These are phyloP conservation scores for Anthoptus insignis DNA, from an alignment of 2,888 invertebrate genomes.

Conservation along the genomic window DNA sequence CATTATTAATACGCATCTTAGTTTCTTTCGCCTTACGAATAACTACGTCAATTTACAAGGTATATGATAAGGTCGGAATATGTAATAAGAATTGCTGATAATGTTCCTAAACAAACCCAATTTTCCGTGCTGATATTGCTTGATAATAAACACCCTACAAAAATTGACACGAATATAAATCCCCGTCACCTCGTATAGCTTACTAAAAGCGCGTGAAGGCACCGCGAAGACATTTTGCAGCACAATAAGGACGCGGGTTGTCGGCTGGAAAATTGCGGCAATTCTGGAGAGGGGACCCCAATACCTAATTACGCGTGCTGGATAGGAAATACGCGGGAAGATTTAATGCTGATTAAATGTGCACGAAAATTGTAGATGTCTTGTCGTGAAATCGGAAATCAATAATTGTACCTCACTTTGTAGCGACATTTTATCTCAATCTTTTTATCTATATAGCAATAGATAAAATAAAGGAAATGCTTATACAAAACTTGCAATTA, in stretches of 20 bases:
- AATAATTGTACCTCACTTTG: not conserved
- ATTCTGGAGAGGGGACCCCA: slow-evolving; percentile 66
- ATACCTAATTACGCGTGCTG: slow-evolving; percentile 63
- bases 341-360: slow-evolving; percentile 19
- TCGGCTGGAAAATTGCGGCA: slow-evolving; percentile 80
- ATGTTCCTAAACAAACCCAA: slow-evolving; percentile 12
- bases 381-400: not conserved
- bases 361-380: slow-evolving; percentile 10
- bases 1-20: slow-evolving; percentile 50
- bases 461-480: too few relatives aligned
- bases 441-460: too few relatives aligned
- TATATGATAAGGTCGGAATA: too few relatives aligned
- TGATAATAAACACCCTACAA: slow-evolving; percentile 52
- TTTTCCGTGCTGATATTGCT: slow-evolving; percentile 46
- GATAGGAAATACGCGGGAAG: not conserved
- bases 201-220: slow-evolving; percentile 64
- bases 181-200: slow-evolving; percentile 48
- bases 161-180: slow-evolving; percentile 72
- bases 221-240: slow-evolving; percentile 71
- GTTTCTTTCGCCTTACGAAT: slow-evolving; percentile 45
- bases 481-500: too few relatives aligned
- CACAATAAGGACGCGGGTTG: slow-evolving; percentile 75
- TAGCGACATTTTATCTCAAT: not conserved
- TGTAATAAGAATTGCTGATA: not conserved
- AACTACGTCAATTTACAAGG: not conserved